A percentile compares a stretch with the other conserved stretches of the same genome.
Evolutionary conservation across 2,888 invertebrate genomes (phyloP).

Genomic region (Stenolophus ochropezus): DNA sequence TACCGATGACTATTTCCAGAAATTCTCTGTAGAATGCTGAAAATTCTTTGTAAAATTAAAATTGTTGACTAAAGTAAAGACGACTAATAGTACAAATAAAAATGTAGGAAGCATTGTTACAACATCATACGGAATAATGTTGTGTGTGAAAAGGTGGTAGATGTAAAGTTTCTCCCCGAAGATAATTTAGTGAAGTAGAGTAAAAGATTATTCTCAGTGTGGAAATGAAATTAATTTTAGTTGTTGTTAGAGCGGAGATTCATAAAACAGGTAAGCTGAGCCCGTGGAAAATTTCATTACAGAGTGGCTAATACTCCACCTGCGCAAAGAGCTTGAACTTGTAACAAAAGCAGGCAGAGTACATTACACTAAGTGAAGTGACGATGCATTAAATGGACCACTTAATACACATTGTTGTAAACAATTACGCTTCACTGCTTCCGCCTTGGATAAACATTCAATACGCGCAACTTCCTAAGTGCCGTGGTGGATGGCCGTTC

Average conservation of each 20-base stretch:
- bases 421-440: conserved; percentile 15
- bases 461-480: conserved; percentile 21
- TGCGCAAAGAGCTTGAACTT: conserved; percentile 37
- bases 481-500: too few species aligned
- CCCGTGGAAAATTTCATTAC: conserved; percentile 42
- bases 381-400: conserved; percentile 47
- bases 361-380: conserved; percentile 53
- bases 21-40: too few species aligned
- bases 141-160: background rate
- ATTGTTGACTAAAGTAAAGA: too few species aligned
- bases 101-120: too few species aligned
- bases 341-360: conserved; percentile 50
- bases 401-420: conserved; percentile 48
- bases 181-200: background rate
- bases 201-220: background rate
- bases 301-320: conserved; percentile 12
- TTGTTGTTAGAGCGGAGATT: background rate
- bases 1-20: too few species aligned
- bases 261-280: background rate
- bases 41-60: too few species aligned
- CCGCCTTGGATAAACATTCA: conserved; percentile 30
- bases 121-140: too few species aligned
- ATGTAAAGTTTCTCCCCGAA: background rate
- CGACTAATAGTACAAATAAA: too few species aligned
- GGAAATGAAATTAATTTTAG: conserved; percentile 15